Evolutionary conservation across 2,888 invertebrate species (phyloP), one percentile per base, ranked within the genome.

Genomic region (Parnassius apollo): DNA sequence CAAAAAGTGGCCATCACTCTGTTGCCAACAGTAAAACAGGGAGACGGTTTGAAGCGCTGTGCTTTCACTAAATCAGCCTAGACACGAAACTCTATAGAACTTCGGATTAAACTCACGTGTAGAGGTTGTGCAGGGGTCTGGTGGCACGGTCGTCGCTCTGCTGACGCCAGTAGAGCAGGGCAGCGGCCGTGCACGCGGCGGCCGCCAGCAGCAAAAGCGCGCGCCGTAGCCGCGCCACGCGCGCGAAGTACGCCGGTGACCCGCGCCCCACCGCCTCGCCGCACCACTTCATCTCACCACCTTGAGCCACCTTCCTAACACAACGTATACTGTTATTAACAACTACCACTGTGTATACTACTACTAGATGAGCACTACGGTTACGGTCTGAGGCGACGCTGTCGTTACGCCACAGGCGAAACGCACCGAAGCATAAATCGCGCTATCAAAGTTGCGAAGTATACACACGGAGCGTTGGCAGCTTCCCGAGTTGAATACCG

Each of bases 121-220:
- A 83, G 49, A 83, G 66, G 57, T 70, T 73, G 69, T 88, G 85
- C 67, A 87, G 68, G 2, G 88, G 88, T 4, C 88, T 68, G 65
- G 81, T 78, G 12, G 76, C 84, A 69, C 75, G 78, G 75, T 83
- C 91, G 69, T 91, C 86, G 69, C 78, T 87, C 77, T 92, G 93
- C 81, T 93, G 94, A 64, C 93, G 92, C 93, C 94, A 94, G 83
- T 94, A 94, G 46, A 94, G 86, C 68, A 94, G 85, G 70, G 93
- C 93, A 35, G 93, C 88, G 64, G 92, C 93, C 53, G 93, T 88
- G 73, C 93, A 91, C 46, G 93, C 93, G 58, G 86, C 91, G 22
- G 91, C 88, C 8, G 94, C 92, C 35, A 94, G 88, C 73, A 92
- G 81, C 69, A 93, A 75, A 72, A 94, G 76, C 57, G 93, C 93